Conservation (phyloP, 2,797 vertebrate species). For the Falco peregrinus region DNA sequence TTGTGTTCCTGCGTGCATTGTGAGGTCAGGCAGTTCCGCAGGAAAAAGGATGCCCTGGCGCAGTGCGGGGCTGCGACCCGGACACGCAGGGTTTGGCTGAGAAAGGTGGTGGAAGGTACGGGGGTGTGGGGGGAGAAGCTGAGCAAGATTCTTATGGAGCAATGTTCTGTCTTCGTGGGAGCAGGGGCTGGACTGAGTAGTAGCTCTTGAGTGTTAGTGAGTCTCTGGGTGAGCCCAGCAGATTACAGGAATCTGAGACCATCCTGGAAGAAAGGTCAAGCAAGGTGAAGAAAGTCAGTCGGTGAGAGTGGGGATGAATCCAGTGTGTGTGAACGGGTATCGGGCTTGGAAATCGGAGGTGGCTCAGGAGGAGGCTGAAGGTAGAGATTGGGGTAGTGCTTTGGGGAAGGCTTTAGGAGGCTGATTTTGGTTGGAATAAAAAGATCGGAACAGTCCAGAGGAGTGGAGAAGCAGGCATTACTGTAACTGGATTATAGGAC, state of each 20-base stretch:
- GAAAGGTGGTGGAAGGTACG: neutral
- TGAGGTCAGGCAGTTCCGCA: neutral
- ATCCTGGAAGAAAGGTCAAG: neutral
- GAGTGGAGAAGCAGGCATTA: neutral
- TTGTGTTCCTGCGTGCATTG: neutral
- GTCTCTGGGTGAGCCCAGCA: neutral
- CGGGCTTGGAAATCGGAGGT: neutral
- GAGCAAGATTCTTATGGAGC: neutral
- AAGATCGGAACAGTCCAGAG: neutral
- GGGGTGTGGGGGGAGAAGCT: neutral
- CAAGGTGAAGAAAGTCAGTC: neutral
- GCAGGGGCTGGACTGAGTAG: neutral
- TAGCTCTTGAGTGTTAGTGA: accelerated
- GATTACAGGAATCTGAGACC: neutral
- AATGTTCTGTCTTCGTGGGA: accelerated
- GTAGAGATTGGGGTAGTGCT: neutral
- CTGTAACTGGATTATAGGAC: neutral
- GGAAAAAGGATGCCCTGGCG: neutral
- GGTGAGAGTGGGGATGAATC: neutral
- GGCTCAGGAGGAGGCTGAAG: neutral
- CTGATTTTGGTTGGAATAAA: neutral
- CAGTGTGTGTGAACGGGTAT: neutral
- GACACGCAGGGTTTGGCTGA: neutral
- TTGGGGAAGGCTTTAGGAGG: neutral
- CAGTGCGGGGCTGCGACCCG: neutral